Conservation (phyloP, 2,888 invertebrate genomes). For the Stenotaenia linearis region DNA sequence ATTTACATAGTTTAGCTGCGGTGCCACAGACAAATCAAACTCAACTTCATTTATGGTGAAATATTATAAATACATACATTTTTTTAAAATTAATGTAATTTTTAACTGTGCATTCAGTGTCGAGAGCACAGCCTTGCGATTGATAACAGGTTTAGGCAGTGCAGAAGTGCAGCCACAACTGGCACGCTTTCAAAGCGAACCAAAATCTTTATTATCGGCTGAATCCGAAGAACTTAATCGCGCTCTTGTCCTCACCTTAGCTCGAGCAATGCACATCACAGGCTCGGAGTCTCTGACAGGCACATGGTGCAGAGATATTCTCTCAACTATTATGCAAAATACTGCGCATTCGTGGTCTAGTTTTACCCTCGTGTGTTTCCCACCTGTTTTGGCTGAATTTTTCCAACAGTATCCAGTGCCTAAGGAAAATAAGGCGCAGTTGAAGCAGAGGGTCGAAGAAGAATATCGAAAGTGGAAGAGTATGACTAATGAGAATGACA, state of each 20-base stretch:
- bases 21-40: conserved; percentile 93
- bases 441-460: conserved; percentile 77
- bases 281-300: conserved; percentile 60
- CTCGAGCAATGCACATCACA: conserved; percentile 88
- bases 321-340: conserved; percentile 83
- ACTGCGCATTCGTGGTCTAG: conserved; percentile 94
- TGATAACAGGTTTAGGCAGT: conserved; percentile 85
- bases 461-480: conserved; percentile 88
- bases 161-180: conserved; percentile 91
- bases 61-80: no score
- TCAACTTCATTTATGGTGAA: conserved; percentile 81
- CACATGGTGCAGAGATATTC: conserved; percentile 82
- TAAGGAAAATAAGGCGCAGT: conserved; percentile 81
- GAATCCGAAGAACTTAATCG: conserved; percentile 94
- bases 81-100: no score
- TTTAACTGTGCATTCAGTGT: conserved; percentile 63
- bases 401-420: conserved; percentile 70
- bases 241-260: conserved; percentile 85
- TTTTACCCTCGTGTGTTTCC: conserved; percentile 87
- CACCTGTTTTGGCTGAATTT: conserved; percentile 80
- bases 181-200: conserved; percentile 82
- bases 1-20: conserved; percentile 82
- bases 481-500: conserved; percentile 95
- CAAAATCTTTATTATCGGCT: conserved; percentile 81
- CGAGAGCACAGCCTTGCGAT: conserved; percentile 77